These are phyloP conservation scores for Ammodytes marinus DNA, from an alignment of 2,113 vertebrate genomes.

Conservation along the genomic window DNA sequence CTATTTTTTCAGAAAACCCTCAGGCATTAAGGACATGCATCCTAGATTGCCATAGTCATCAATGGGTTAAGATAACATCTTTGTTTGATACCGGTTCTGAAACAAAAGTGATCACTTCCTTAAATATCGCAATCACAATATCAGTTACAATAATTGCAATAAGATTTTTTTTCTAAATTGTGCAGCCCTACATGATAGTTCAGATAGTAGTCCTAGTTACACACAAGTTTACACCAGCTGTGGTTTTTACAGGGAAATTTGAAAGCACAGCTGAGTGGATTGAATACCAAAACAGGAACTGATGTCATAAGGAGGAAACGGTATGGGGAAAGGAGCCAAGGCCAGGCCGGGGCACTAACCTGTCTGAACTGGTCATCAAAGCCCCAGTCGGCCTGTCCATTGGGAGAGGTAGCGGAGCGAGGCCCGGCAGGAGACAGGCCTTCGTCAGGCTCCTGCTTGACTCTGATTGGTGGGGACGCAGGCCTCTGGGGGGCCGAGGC, in stretches of 20 bases:
- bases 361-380: conserved; percentile 93
- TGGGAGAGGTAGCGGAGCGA: conserved; percentile 78
- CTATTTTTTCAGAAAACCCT: too few species aligned
- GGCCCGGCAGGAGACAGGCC: conserved; percentile 83
- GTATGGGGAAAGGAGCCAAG: neutral
- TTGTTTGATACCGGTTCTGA: too few species aligned
- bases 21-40: too few species aligned
- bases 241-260: neutral
- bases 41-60: too few species aligned
- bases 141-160: too few species aligned
- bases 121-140: too few species aligned
- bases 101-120: too few species aligned
- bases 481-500: conserved; percentile 76
- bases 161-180: too few species aligned
- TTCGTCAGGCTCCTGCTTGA: conserved; percentile 91
- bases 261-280: neutral
- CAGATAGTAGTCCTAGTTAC: neutral
- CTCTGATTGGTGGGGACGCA: conserved; percentile 78
- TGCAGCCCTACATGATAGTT: too few species aligned
- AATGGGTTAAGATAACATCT: too few species aligned
- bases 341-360: conserved; percentile 84
- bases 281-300: conserved; percentile 1
- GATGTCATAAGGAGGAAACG: neutral
- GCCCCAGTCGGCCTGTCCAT: conserved; percentile 88
- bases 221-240: neutral